Evolutionary conservation across 2,888 invertebrate genomes (phyloP), one percentile per base, ranked within the genome.

Genomic region (Labia minor): DNA sequence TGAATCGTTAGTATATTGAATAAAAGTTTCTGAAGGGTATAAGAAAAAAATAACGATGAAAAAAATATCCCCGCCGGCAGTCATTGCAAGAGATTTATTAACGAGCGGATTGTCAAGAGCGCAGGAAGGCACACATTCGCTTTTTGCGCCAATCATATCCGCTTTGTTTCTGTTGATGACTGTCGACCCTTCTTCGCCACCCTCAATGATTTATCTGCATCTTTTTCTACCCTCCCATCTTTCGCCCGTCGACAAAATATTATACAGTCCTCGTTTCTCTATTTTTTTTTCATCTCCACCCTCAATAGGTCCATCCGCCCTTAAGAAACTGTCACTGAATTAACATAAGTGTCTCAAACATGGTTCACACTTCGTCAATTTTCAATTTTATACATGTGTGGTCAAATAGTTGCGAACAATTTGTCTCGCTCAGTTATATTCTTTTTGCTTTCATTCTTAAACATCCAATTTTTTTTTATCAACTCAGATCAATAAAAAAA

Each of bases 81-180:
- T 26, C 26, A 26, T 3, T 6, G 26, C 8, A 26, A 26, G 49
- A 49, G 49, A 49, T 49, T 49, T 49, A 49, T 49, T 49, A 49
- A 49, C 49, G 49, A 49, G n/a, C 49, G 49, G 49, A 49, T 49
- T 49, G 49, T 49, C 49, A 49, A 49, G 49, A 49, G 49, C 26
- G 26, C 26, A 49, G 49, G 14, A 3, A 16, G n/a, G 49, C 49
- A 14, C 49, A 14, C 49, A 14, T 49, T 49, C 49, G 16, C 49
- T 49, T 49, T 49, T 49, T 49, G 49, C 49, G 2, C 49, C 49
- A 49, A 49, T 49, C 49, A 49, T 49, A 49, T 49, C 49, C 49
- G 49, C 49, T 49, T 49, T 49, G 49, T 49, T 49, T 49, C 49
- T 49, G 49, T 49, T 49, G 49, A 49, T 49, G 49, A 49, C 49